Evolutionary conservation across 92 coral and sea anemone species (phyloP).

Genomic region (Siderastrea siderea): DNA sequence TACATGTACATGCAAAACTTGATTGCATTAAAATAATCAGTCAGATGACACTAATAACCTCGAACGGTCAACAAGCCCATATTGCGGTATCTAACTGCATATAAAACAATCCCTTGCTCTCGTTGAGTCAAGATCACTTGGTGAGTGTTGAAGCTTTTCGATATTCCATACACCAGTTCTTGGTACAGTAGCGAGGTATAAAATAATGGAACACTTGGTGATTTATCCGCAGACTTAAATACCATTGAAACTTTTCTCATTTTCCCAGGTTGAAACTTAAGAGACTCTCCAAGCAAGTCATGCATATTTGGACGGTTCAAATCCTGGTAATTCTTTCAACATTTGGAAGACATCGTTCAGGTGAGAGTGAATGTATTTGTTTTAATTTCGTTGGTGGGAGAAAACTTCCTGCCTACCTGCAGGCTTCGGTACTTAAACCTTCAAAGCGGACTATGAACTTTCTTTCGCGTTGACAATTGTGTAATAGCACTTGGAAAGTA

Average conservation of each 20-base stretch:
- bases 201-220: not conserved
- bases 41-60: conserved; percentile 31
- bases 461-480: not conserved
- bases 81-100: conserved; percentile 28
- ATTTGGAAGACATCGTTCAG: conserved; percentile 33
- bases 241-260: conserved; percentile 15
- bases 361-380: not conserved
- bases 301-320: conserved; percentile 10
- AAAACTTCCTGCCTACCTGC: conserved; percentile 9
- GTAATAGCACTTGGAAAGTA: not conserved
- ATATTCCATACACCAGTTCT: not conserved
- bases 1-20: conserved; percentile 16
- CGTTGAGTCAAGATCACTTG: not conserved
- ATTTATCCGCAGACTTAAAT: not conserved
- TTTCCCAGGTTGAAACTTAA: conserved; percentile 23
- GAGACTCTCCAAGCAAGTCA: conserved; percentile 1
- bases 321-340: conserved; percentile 35
- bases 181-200: not conserved
- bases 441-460: not conserved
- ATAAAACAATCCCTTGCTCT: conserved; percentile 3
- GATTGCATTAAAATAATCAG: not conserved
- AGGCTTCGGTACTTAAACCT: not conserved
- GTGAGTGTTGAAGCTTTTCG: conserved; percentile 12
- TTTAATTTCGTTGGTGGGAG: not conserved
- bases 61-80: conserved; percentile 27